Evolutionary conservation across 1,140 invertebrate genomes (phyloP).

Genomic region (Lepidotrigona ventralis): DNA sequence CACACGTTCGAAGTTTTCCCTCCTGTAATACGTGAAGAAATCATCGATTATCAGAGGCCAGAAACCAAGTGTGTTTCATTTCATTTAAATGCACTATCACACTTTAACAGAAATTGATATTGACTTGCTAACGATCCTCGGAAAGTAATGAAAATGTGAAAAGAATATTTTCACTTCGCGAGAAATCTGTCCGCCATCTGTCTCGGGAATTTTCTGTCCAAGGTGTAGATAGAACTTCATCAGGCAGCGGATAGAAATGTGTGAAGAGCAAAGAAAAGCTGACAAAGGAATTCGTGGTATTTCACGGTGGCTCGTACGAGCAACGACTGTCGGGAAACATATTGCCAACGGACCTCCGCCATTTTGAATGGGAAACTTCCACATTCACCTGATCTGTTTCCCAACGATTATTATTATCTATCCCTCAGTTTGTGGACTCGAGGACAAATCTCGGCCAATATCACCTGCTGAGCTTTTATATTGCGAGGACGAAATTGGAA

Average conservation of each 20-base stretch:
- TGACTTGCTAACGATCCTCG: background rate
- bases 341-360: background rate
- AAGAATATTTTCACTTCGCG: background rate
- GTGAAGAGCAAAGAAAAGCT: background rate
- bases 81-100: too few relatives aligned
- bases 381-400: constrained; percentile 23
- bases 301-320: background rate
- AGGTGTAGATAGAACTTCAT: background rate
- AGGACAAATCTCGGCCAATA: background rate
- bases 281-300: background rate
- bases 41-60: too few relatives aligned
- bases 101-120: too few relatives aligned
- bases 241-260: background rate
- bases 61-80: too few relatives aligned
- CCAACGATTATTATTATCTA: constrained; percentile 28
- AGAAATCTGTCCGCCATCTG: background rate
- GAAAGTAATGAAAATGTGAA: background rate
- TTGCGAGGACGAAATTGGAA: background rate
- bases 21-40: too few relatives aligned
- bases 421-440: background rate
- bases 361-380: constrained; percentile 13
- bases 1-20: too few relatives aligned
- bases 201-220: background rate
- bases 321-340: background rate
- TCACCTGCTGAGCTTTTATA: constrained; percentile 1